Evolutionary conservation across 2,113 vertebrate species (phyloP).

Genomic region (Phoxinus phoxinus): DNA sequence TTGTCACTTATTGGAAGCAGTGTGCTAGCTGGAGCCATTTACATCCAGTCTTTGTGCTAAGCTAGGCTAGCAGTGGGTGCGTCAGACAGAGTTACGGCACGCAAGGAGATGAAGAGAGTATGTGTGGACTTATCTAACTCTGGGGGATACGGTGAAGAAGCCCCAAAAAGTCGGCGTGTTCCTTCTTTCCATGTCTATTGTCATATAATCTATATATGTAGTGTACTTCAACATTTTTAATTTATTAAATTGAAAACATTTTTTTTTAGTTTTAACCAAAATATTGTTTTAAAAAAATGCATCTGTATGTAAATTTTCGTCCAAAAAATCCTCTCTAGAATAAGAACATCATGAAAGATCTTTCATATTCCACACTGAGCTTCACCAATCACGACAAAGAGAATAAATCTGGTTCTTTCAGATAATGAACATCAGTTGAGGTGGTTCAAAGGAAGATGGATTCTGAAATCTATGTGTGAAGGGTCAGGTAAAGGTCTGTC

Average conservation of each 20-base stretch:
- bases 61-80: no score
- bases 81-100: no score
- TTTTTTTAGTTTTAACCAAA: neutral
- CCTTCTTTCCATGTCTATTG: neutral
- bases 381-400: neutral
- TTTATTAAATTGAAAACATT: no score
- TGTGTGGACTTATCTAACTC: no score
- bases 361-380: neutral
- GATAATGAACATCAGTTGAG: neutral
- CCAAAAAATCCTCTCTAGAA: neutral
- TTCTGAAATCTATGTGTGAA: slow-evolving; percentile 7
- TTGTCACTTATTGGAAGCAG: no score
- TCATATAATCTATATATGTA: neutral
- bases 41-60: no score
- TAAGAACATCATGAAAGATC: neutral
- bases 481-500: slow-evolving; percentile 30
- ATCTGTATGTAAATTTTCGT: neutral
- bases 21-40: no score
- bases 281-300: neutral
- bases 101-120: no score
- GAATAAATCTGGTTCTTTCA: neutral
- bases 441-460: slow-evolving; percentile 6
- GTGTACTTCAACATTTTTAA: neutral
- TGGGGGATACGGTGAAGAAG: no score
- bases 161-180: no score